Evolutionary conservation across 1,140 invertebrate genomes (phyloP).

Genomic region (Lepidurus apus): DNA sequence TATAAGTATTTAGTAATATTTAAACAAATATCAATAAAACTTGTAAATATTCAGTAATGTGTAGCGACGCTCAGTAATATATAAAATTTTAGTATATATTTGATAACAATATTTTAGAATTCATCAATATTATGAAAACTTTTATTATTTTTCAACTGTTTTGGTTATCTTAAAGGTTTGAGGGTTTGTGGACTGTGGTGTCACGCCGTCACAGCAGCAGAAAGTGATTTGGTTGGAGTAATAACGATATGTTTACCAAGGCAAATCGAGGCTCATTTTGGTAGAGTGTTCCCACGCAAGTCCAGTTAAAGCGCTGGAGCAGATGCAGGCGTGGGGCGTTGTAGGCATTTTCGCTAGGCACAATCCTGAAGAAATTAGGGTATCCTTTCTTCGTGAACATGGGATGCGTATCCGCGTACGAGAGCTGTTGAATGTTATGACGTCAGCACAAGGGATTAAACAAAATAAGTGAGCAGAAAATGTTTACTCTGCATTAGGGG

Average conservation of each 20-base stretch:
- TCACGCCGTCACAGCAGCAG: too few species aligned
- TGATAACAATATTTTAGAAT: too few species aligned
- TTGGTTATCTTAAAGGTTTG: too few species aligned
- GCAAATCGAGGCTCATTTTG: conserved; percentile 93
- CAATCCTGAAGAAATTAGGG: conserved; percentile 93
- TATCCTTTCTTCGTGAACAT: conserved; percentile 93
- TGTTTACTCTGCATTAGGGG: neutral
- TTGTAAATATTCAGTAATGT: too few species aligned
- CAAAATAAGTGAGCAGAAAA: neutral
- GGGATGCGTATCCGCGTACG: conserved; percentile 96
- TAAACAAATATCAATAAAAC: too few species aligned
- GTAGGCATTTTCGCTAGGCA: conserved; percentile 92
- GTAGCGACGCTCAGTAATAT: too few species aligned
- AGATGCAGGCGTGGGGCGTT: conserved; percentile 85
- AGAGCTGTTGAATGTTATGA: conserved; percentile 61
- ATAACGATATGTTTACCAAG: conserved; percentile 53
- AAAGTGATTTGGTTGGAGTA: too few species aligned
- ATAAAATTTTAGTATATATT: too few species aligned
- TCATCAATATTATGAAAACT: too few species aligned
- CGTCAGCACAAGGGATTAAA: conserved; percentile 8
- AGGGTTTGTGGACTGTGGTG: too few species aligned
- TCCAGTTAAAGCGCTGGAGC: conserved; percentile 92
- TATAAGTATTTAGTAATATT: too few species aligned
- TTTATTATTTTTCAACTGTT: too few species aligned
- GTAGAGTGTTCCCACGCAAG: conserved; percentile 90